Percentiles rank a stretch among this genome's conserved stretches.
These are phyloP conservation scores for Mesembrinibis cayennensis DNA, from an alignment of 2,113 vertebrate species.

Conservation along the genomic window DNA sequence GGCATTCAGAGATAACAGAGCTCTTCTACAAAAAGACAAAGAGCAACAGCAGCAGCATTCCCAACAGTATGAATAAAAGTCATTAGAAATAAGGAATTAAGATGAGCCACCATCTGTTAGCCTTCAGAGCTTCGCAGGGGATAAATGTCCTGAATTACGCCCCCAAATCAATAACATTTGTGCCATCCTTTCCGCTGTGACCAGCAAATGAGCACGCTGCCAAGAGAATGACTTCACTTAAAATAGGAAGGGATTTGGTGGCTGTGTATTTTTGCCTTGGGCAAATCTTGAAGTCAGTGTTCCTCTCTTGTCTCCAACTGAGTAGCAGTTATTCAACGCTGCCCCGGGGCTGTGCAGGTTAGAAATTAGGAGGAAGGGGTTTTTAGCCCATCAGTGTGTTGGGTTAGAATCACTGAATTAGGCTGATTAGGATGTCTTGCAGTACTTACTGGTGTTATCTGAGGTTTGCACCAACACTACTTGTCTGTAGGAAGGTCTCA, in stretches of 20 bases:
- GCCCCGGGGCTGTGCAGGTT: neutral
- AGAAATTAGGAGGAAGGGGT: neutral
- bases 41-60: neutral
- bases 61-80: neutral
- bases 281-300: neutral
- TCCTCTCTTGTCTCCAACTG: neutral
- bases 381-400: neutral
- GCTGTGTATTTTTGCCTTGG: neutral
- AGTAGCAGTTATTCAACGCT: neutral
- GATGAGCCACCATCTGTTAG: neutral
- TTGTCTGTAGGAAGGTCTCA: neutral
- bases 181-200: neutral
- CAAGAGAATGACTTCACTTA: neutral
- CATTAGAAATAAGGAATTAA: neutral
- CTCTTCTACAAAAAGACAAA: neutral
- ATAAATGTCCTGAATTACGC: neutral
- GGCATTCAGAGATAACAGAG: neutral
- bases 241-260: neutral
- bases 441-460: neutral
- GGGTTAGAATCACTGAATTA: neutral
- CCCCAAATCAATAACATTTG: neutral
- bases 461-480: neutral
- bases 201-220: neutral
- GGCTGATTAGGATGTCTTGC: neutral
- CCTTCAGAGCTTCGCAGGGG: neutral